Evolutionary conservation across 1,140 invertebrate species (phyloP).

Genomic region (Ectropis grisescens): DNA sequence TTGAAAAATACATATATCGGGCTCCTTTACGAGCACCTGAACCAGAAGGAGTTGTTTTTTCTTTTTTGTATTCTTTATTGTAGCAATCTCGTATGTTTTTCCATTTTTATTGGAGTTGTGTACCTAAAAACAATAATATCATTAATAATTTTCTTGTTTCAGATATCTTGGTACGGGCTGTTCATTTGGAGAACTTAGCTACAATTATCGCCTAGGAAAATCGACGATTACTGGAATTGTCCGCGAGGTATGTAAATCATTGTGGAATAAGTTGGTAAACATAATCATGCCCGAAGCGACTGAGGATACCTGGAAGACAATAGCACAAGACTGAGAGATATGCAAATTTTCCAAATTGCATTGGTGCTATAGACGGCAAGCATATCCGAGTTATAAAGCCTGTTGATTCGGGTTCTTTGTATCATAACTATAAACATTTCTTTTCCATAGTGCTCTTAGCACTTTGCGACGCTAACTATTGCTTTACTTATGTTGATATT

Average conservation of each 20-base stretch:
- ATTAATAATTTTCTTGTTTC: slow-evolving; percentile 9
- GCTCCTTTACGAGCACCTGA: slow-evolving; percentile 10
- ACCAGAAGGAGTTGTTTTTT: slow-evolving; percentile 19
- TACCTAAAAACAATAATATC: slow-evolving; percentile 6
- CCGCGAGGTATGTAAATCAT: slow-evolving; percentile 6
- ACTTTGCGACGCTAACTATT: slow-evolving; percentile 8
- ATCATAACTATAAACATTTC: slow-evolving; percentile 11
- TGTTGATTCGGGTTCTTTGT: slow-evolving; percentile 6
- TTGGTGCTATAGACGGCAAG: slow-evolving; percentile 13
- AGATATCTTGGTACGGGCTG: slow-evolving; percentile 11
- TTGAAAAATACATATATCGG: slow-evolving; percentile 7
- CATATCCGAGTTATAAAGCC: slow-evolving; percentile 11
- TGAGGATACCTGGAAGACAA: slow-evolving; percentile 7
- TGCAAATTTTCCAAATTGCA: slow-evolving; percentile 15
- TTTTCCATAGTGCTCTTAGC: slow-evolving; percentile 9
- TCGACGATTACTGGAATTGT: slow-evolving; percentile 4
- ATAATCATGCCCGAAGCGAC: slow-evolving; percentile 9
- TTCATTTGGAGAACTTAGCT: slow-evolving; percentile 3
- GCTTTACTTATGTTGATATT: slow-evolving; percentile 10
- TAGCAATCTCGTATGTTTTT: slow-evolving; percentile 17
- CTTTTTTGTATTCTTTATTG: slow-evolving; percentile 17
- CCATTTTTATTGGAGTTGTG: slow-evolving; percentile 17
- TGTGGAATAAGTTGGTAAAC: slow-evolving; percentile 9
- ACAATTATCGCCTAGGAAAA: not conserved
- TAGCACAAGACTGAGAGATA: slow-evolving; percentile 6